Base-by-base conservation (phyloP, 2,888 invertebrate species). In the Yponomeuta evonymella region DNA sequence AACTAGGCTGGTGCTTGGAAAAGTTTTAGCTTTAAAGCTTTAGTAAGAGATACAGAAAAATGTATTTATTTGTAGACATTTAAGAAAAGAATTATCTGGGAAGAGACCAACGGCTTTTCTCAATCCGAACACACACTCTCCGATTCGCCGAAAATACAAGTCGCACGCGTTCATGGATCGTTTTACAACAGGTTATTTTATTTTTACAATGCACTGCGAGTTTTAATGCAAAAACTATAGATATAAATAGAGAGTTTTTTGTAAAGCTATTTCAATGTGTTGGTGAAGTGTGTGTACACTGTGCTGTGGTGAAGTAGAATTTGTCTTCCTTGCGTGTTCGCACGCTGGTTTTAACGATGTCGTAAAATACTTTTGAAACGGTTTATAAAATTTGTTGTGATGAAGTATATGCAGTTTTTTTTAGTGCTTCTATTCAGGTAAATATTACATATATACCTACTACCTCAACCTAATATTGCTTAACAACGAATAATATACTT, bases 401-500 rank as follows among this genome's bases (percentile, higher is more conserved):
- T 90, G 90, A 85, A 84, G 75, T 89, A 86, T 76, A 79, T 90
- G 74, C 87, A 90, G 79, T 90, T 86, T 78, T 90, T 84, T 83
- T 78, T 88, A 74, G 84, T 90, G 76, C 74, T 88, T 73, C 72
- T 89, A 71, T 88, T 81, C 82, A 88, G 89, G 90, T 90, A 86
- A 80, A 36, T 67, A 30, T 66, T 66, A 65, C 65, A 65, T 65
- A 9, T 63, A 23, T 29, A 63, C 29, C 63, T n/a, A 15, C 63
- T 43, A 43, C 6, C 63, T 4, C n/a, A 63, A 63, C 23, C 15
- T 15, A n/a, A 10, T 29, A 63, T 63, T 9, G 1, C n/a, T 29
- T 9, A 23, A 63, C n/a, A 23, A 62, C 23, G n/a, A 9, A 63
- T 29, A n/a, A n/a, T 63, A 63, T 63, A n/a, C 23, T 63, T 63